Percentiles rank a stretch among this genome's conserved stretches.
Conservation (phyloP, 2,888 invertebrate genomes). For the Pardosa pseudoannulata region DNA sequence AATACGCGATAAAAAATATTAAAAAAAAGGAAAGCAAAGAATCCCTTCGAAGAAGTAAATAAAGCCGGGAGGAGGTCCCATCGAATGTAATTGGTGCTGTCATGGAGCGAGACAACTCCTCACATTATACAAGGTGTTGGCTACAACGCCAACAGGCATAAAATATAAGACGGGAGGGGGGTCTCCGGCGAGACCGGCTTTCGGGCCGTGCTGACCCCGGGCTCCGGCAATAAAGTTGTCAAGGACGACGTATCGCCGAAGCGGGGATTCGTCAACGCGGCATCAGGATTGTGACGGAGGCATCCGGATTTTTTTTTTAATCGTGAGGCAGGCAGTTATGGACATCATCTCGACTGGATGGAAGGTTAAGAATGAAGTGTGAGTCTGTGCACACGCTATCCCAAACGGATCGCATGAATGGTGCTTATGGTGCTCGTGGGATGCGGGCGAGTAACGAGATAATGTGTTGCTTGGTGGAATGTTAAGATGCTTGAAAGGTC, state of each 20-base stretch:
- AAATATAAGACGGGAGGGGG: conserved; percentile 30
- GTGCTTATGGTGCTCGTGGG: too few species aligned
- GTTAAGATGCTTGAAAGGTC: too few species aligned
- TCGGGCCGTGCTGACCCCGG: conserved; percentile 7
- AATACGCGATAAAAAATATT: too few species aligned
- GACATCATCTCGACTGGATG: neutral
- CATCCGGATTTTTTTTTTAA: conserved; percentile 7
- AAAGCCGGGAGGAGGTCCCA: conserved; percentile 18
- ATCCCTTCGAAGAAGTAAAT: neutral
- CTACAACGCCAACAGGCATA: conserved; percentile 50
- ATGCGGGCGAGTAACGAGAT: too few species aligned
- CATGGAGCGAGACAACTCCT: conserved; percentile 36
- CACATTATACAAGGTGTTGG: conserved; percentile 50
- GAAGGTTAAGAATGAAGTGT: too few species aligned
- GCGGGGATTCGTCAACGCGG: conserved; percentile 1
- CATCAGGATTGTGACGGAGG: neutral
- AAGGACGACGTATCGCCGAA: neutral
- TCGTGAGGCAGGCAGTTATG: neutral
- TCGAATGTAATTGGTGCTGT: conserved; percentile 58
- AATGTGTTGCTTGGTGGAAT: too few species aligned
- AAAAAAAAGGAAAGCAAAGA: neutral
- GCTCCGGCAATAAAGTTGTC: conserved; percentile 48
- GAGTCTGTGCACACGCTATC: too few species aligned
- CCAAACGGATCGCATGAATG: too few species aligned
- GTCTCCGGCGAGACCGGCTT: conserved; percentile 22